Base-by-base conservation (phyloP, 92 coral and sea anemone genomes). In the Epizoanthus illoricatus region DNA sequence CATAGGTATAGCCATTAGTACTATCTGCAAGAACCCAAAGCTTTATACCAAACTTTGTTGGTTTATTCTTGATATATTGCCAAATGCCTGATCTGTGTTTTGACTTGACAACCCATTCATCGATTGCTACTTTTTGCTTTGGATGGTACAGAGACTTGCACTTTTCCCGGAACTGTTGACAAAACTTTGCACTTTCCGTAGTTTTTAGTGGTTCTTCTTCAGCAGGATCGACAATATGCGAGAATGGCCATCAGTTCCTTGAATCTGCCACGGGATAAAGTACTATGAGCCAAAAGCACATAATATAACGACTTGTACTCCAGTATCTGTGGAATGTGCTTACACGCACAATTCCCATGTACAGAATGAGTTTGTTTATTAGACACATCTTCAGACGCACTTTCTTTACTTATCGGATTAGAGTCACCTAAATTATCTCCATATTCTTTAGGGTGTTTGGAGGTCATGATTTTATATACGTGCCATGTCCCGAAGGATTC, bases 211-310 rank as follows among this genome's bases (percentile, higher is more conserved):
- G 36, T 28, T 28, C 33, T 84, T 91, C 42, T 80, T 86, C 52
- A 87, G 93, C 66, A 90, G 36, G 55, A 84, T 64, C 58, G 82
- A 88, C 91, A 28, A 28, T 28, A 28, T 28, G 36, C 36, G n/a
- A 28, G 36, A 2, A 2, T 28, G 2, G 36, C 36, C 36, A 87
- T 84, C 3, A 90, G 82, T 18, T 87, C 88, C 23, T 65, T 84
- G n/a, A 52, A 90, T 43, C 93, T 33, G 7, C 2, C 18, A 3
- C 88, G 16, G 3, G 76, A 28, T 23, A 90, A 23, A 16, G 84
- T 87, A 0, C 39, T 49, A 60, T 91, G 59, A 15, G 93, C 93
- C 93, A 91, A 90, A 15, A 90, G 79, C 23, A 92, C 90, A 55
- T 91, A 85, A 85, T 84, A 85, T 24, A 88, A 76, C 12, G 88